These are phyloP conservation scores for Mimachlamys varia DNA, from an alignment of 2,888 invertebrate species.

Conservation along the genomic window DNA sequence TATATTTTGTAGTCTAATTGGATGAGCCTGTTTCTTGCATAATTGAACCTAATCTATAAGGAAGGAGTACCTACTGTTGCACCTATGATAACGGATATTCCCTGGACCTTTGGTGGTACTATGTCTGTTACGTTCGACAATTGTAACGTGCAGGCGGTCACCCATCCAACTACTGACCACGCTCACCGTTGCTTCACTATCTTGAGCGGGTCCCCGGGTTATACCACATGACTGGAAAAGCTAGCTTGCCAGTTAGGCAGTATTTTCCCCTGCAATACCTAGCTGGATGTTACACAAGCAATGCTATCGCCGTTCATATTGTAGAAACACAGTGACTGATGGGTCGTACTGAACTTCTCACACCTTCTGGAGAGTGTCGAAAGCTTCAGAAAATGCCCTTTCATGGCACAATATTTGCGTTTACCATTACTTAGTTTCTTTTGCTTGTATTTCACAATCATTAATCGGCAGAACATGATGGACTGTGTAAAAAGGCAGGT, in stretches of 20 bases:
- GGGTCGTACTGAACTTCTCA: not conserved
- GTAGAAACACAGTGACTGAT: not conserved
- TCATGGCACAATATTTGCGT: not conserved
- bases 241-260: too few species aligned
- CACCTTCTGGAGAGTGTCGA: not conserved
- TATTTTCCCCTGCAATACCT: too few species aligned
- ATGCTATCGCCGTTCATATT: not conserved
- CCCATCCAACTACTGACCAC: too few species aligned
- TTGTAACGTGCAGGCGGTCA: too few species aligned
- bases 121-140: not conserved
- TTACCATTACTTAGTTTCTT: not conserved
- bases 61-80: not conserved
- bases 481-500: not conserved
- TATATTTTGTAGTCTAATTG: not conserved
- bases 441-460: not conserved
- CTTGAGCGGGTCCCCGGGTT: too few species aligned
- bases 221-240: too few species aligned
- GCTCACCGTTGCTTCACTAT: too few species aligned
- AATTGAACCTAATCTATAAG: not conserved
- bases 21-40: not conserved
- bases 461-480: not conserved
- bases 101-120: not conserved
- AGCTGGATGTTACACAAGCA: too few species aligned
- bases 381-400: not conserved
- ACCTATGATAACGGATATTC: not conserved